Conservation (phyloP, 2,797 vertebrate genomes). For the Urosaurus nigricauda region DNA sequence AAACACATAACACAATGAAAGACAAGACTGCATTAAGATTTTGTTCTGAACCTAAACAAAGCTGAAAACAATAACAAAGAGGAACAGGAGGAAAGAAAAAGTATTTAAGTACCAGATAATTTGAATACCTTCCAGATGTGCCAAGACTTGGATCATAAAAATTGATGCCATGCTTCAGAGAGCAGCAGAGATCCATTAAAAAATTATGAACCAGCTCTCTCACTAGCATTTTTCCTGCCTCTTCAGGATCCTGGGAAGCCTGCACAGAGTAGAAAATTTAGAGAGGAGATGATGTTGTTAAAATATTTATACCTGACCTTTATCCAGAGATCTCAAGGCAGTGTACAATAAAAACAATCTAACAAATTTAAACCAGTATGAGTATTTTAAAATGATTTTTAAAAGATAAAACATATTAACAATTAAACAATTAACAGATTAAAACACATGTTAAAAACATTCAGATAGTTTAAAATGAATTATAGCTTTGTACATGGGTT, state of each 20-base stretch:
- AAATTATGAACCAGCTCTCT: constrained; percentile 90
- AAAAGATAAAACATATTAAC: too few relatives aligned
- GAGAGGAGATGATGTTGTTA: background rate
- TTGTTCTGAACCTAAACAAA: background rate
- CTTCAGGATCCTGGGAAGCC: constrained; percentile 72
- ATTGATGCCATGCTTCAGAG: constrained; percentile 92
- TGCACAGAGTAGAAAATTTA: constrained; percentile 36
- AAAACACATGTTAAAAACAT: background rate
- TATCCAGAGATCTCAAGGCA: too few relatives aligned
- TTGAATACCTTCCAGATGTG: constrained; percentile 86
- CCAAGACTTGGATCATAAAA: constrained; percentile 92
- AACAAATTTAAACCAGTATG: too few relatives aligned
- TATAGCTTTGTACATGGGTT: too few relatives aligned
- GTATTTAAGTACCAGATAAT: background rate
- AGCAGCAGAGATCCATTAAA: constrained; percentile 92
- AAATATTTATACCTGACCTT: too few relatives aligned
- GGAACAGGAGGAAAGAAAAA: too few relatives aligned
- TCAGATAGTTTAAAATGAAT: too few relatives aligned
- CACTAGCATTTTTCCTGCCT: constrained; percentile 79
- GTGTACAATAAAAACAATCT: too few relatives aligned
- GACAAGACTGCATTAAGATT: constrained; percentile 2
- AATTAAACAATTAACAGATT: too few relatives aligned
- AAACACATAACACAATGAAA: background rate
- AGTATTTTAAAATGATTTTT: too few relatives aligned
- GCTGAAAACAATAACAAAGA: background rate